Percentiles rank a stretch among this genome's conserved stretches.
These are phyloP conservation scores for Hippocampus kuda DNA, from an alignment of 2,797 vertebrate species.

Conservation along the genomic window DNA sequence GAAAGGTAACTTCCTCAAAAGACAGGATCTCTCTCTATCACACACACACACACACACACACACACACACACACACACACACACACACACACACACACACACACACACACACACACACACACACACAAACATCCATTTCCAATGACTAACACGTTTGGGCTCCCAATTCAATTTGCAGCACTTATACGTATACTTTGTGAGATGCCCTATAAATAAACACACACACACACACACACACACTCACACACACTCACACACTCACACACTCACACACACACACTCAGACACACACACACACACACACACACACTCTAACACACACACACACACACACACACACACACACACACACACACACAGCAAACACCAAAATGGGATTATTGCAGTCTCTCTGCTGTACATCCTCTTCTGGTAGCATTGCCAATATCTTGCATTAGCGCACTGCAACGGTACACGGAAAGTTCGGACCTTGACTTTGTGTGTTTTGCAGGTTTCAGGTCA, in stretches of 20 bases:
- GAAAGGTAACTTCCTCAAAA: no score
- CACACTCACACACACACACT: no score
- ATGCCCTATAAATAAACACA: background rate
- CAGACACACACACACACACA: no score
- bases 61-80: no score
- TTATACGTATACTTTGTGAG: background rate
- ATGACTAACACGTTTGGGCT: background rate
- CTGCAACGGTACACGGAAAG: constrained; percentile 26
- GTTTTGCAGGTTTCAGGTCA: constrained; percentile 40
- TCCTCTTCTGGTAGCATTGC: constrained; percentile 52
- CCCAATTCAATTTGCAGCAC: background rate
- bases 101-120: background rate
- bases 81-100: no score
- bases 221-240: no score
- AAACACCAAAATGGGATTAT: constrained; percentile 42
- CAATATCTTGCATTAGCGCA: constrained; percentile 43
- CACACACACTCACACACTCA: no score
- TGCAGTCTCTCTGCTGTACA: constrained; percentile 45
- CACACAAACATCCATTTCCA: background rate
- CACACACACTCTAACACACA: no score
- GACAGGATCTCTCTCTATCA: no score
- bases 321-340: background rate
- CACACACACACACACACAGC: background rate
- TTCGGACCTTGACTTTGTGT: constrained; percentile 34
- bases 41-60: no score